Base-by-base conservation (phyloP, 2,888 invertebrate genomes). In the Thyatira batis region DNA sequence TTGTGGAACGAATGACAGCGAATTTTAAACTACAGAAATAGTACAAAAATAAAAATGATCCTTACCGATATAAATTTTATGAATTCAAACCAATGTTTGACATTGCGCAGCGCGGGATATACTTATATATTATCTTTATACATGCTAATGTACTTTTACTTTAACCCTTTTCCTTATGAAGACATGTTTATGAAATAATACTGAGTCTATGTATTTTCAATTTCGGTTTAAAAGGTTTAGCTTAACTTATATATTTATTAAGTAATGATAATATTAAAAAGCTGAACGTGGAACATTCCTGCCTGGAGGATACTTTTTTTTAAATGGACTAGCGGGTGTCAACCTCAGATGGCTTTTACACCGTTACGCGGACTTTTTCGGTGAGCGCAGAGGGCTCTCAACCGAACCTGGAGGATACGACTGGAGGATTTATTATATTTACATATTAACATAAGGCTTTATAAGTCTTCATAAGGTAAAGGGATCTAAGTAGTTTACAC, bases 21-120 rank as follows among this genome's bases (percentile, higher is more conserved):
- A 51, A 62, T 39, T 39, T 27, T 48, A 45, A 57, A 55, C 53
- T 65, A 63, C 63, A 49, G 58, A 60, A 71, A 73, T 76, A 78
- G 71, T 80, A 76, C 61, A 76, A 76, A 76, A 76, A 74, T 73
- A 74, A 73, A 63, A 67, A 63, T 63, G 60, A 59, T 60, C 25
- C 55, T 58, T 60, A 59, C 13, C 17, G 20, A 10, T 28, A 51
- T 50, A 54, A 53, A 45, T 52, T 56, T 55, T 58, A 55, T 60
- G 57, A 63, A 59, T 66, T 67, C 52, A 60, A 73, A 39, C n/a
- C 80, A 80, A 83, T 81, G 82, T 83, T 67, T 76, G 57, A 83
- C 83, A 82, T 78, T 81, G 82, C 57, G 52, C 72, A 73, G 70
- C 72, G 69, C 64, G 71, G 65, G 56, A 49, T 65, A n/a, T 55